Base-by-base conservation (phyloP, 2,888 invertebrate genomes). In the Polietes domitor region DNA sequence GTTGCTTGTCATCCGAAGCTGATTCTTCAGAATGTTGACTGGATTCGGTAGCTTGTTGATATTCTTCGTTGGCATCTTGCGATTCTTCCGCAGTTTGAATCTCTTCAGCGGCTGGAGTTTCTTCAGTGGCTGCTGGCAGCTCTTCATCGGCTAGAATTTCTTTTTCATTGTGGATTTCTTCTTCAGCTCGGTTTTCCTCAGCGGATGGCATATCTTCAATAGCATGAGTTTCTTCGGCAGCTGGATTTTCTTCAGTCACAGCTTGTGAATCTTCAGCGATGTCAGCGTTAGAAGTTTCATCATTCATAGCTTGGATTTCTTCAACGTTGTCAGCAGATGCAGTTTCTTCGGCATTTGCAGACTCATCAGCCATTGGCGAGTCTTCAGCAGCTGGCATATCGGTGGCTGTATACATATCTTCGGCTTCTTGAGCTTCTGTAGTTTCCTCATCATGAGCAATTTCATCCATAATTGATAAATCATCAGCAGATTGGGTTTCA, bases 271-370 rank as follows among this genome's bases (percentile, higher is more conserved):
- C 47, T 26, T 53, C 72, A 21, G 15, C 12, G 26, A 17, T n/a
- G 5, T 24, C 26, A 37, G 87, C 79, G 1, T 80, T 73, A 47
- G 73, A 80, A 6, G 83, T 32, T 53, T 86, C 81, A 17, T 82
- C 41, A 9, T 2, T 28, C 4, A 21, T 24, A 15, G 28, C 17
- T 37, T 58, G 17, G n/a, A 19, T 73, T 53, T 58, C 65, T 58
- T 58, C 28, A 2, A 15, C 12, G 4, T 58, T 28, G n/a, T 58
- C 21, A 21, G 15, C 26, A 68, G 24, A 28, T 15, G 37, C 4
- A 9, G 37, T 12, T 10, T 37, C 26, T 24, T 71, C 71, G 17
- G 7, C 71, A 19, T 21, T 43, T 4, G 43, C 3, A 24, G 15
- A 6, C 41, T 37, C 43, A 12, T 74, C 53, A 17, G 17, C 28